phyloP scores from a whole-genome alignment of 1,140 invertebrate genomes.

The Diuraphis noxia region DNA sequence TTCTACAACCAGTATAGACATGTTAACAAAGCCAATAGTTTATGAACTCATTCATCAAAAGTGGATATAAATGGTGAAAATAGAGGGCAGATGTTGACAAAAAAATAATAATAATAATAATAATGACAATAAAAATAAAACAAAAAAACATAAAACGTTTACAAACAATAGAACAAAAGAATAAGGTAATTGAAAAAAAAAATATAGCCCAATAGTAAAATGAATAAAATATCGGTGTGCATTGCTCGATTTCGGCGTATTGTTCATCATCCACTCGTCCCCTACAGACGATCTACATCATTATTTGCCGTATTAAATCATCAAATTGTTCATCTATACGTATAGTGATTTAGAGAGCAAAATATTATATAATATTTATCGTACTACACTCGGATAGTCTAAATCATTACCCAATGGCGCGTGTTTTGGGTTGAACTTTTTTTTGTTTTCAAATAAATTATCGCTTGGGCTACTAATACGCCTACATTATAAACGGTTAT shows the following conservation, averaged over 20 bases:
- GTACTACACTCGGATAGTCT: not conserved
- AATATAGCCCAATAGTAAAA: not conserved
- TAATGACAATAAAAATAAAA: not conserved
- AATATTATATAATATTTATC: not conserved
- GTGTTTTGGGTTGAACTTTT: not conserved
- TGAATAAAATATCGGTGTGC: not conserved
- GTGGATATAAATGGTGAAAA: not conserved
- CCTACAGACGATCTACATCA: not conserved
- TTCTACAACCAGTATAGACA: not conserved
- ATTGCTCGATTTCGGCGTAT: not conserved
- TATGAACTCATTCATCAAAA: not conserved
- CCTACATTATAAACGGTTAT: not conserved
- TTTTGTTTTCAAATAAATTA: not conserved
- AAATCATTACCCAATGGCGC: not conserved
- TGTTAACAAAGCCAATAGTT: not conserved
- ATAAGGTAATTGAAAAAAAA: not conserved
- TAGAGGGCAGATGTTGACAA: not conserved
- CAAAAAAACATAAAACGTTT: too few species aligned
- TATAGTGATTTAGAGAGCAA: too few species aligned
- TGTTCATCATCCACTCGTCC: not conserved
- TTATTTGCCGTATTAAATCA: not conserved
- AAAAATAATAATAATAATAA: not conserved
- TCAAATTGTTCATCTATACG: not conserved
- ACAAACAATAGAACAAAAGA: not conserved
- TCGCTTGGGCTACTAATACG: not conserved